Percentiles rank a stretch among this genome's conserved stretches.
These are phyloP conservation scores for Drosophila gunungcola DNA, from an alignment of 1,140 invertebrate species.

Conservation along the genomic window DNA sequence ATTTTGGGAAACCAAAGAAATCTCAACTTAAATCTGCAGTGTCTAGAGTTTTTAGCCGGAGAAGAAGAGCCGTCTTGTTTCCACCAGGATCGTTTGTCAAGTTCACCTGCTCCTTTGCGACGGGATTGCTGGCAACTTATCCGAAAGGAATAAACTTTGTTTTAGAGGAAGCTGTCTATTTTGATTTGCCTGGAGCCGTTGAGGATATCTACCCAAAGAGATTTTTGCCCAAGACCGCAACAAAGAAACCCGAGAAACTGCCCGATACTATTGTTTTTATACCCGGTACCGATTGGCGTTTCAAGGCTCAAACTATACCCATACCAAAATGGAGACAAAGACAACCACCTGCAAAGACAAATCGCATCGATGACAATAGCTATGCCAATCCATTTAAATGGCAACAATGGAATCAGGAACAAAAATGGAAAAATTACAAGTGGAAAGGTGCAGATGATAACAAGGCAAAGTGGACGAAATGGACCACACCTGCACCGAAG, in stretches of 20 bases:
- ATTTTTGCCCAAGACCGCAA: conserved; percentile 60
- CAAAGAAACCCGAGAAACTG: conserved; percentile 43
- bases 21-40: conserved; percentile 28
- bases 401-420: conserved; percentile 46
- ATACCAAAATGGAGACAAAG: conserved; percentile 54
- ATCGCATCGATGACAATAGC: conserved; percentile 59
- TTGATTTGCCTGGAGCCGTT: conserved; percentile 56
- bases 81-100: conserved; percentile 67
- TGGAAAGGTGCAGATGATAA: background rate
- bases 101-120: conserved; percentile 62
- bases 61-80: conserved; percentile 66
- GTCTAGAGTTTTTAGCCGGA: conserved; percentile 52
- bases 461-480: conserved; percentile 45
- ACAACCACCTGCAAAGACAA: conserved; percentile 34
- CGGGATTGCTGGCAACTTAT: conserved; percentile 57
- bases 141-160: conserved; percentile 66
- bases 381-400: conserved; percentile 56
- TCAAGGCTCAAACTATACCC: conserved; percentile 65
- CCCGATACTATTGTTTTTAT: conserved; percentile 56
- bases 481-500: conserved; percentile 39
- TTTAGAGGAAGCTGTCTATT: conserved; percentile 71
- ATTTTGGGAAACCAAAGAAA: background rate
- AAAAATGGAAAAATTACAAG: conserved; percentile 35
- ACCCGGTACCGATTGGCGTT: conserved; percentile 71
- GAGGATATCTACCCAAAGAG: conserved; percentile 69